Conservation (phyloP, 2,797 vertebrate species). For the Enteromius mattozi region DNA sequence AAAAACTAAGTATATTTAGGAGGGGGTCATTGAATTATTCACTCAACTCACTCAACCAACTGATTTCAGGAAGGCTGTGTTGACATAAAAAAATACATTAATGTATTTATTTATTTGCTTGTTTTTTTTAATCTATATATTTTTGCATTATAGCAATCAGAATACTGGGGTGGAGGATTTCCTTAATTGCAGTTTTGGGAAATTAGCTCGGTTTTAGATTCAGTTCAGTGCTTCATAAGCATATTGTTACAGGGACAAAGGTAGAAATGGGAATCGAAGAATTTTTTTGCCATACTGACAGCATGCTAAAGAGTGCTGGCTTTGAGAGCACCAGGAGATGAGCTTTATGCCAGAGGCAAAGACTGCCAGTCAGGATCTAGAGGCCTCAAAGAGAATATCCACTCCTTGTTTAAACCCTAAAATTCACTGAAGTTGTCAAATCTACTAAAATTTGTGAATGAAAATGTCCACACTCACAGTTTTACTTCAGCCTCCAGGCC, state of each 20-base stretch:
- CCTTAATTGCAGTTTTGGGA: not conserved
- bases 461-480: not conserved
- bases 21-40: not conserved
- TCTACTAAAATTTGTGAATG: not conserved
- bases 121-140: not conserved
- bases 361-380: conserved; percentile 33
- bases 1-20: not conserved
- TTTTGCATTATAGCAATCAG: not conserved
- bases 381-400: conserved; percentile 53
- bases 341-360: conserved; percentile 51
- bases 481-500: not conserved
- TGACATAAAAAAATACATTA: not conserved
- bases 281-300: conserved; percentile 26
- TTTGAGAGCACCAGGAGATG: conserved; percentile 43
- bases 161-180: not conserved
- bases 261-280: conserved; percentile 29
- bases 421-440: conserved; percentile 13
- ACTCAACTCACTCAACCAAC: not conserved
- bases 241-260: conserved; percentile 24
- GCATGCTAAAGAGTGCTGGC: conserved; percentile 33
- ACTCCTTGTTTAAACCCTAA: conserved; percentile 43
- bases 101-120: not conserved
- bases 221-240: not conserved
- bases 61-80: not conserved
- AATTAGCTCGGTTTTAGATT: not conserved